Percentiles rank a stretch among this genome's conserved stretches.
Conservation (phyloP, 37 sponge, comb jelly and placozoan species). For the Eunapius fragilis region DNA sequence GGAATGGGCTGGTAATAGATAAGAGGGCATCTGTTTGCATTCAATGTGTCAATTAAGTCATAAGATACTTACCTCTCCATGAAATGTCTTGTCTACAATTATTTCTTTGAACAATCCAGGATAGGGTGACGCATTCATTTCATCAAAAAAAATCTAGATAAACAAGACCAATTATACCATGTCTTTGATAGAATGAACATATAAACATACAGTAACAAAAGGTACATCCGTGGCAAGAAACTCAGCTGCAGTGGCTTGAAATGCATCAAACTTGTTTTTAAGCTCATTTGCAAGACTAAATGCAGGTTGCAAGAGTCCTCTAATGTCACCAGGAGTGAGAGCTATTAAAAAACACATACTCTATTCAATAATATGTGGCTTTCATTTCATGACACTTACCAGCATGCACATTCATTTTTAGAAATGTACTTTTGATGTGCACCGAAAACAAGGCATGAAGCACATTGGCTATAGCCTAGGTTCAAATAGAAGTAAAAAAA, state of each 20-base stretch:
- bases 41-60: too few species aligned
- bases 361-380: too few species aligned
- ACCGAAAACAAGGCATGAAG: constrained; percentile 37
- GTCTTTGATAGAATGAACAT: neutral
- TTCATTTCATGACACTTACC: too few species aligned
- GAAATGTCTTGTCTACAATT: constrained; percentile 55
- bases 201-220: constrained; percentile 2
- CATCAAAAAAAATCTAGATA: neutral
- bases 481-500: too few species aligned
- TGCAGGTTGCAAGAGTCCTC: neutral
- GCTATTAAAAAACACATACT: neutral
- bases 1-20: constrained; percentile 72
- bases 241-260: neutral
- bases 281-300: neutral
- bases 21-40: too few species aligned
- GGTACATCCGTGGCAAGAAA: too few species aligned
- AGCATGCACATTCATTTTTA: constrained; percentile 75
- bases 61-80: constrained; percentile 51
- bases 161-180: neutral
- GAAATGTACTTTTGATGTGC: constrained; percentile 51
- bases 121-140: constrained; percentile 79
- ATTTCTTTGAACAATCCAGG: constrained; percentile 76
- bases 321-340: neutral
- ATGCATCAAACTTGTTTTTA: neutral
- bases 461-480: constrained; percentile 41